phyloP scores from a whole-genome alignment of 1,140 invertebrate genomes.

The Pseudomyrmex gracilis region DNA sequence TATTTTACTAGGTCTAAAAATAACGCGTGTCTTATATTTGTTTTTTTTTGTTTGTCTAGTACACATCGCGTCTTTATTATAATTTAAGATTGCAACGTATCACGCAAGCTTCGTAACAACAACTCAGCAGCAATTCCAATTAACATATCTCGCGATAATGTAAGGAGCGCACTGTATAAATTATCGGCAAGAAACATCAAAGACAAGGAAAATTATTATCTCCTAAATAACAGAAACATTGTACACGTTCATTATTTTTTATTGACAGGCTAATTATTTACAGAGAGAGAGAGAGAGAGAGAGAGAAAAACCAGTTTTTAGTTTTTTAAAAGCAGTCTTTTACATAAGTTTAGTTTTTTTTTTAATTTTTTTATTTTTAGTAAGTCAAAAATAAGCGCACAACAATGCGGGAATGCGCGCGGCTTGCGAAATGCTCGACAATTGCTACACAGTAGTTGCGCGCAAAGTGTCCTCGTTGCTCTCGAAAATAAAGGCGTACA shows the following conservation, averaged over 20 bases:
- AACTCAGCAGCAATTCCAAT: neutral
- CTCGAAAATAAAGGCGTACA: constrained; percentile 18
- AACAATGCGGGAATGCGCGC: no score
- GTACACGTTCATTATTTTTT: no score
- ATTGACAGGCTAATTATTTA: no score
- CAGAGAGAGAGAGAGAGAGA: no score
- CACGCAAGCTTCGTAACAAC: neutral
- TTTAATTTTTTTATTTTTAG: no score
- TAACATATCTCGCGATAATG: constrained; percentile 35
- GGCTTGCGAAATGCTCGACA: neutral
- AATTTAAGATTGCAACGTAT: constrained; percentile 33
- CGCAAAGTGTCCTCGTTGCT: neutral
- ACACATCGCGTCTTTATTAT: constrained; percentile 27
- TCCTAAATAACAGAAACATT: neutral
- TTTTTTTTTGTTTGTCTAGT: neutral
- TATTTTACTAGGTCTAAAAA: neutral
- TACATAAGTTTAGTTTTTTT: neutral
- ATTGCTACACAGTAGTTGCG: neutral
- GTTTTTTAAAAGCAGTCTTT: neutral
- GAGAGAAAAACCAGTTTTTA: neutral
- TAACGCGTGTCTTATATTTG: constrained; percentile 6
- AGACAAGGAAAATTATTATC: neutral
- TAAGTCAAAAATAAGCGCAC: no score
- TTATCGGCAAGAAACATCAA: neutral
- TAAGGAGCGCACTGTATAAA: constrained; percentile 22